Conservation (phyloP, 2,797 vertebrate species). For the Rhinoraja longicauda region DNA sequence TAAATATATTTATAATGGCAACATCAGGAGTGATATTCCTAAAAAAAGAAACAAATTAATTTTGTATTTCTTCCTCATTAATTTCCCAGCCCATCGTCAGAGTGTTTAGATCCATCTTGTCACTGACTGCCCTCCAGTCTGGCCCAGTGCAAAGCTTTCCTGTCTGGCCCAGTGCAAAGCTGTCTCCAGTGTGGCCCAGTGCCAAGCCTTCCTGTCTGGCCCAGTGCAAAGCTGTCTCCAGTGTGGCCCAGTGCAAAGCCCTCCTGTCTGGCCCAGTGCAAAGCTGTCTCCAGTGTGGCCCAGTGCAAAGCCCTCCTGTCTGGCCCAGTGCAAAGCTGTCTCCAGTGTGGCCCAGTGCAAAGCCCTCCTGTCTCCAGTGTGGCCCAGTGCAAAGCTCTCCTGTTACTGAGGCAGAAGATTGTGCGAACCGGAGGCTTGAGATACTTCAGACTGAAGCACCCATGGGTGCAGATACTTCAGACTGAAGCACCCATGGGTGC, state of each 20-base stretch:
- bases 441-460: neutral
- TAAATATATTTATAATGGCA: conserved; percentile 22
- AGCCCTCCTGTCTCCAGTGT: too few relatives aligned
- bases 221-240: too few relatives aligned
- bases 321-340: too few relatives aligned
- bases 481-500: neutral
- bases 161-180: too few relatives aligned
- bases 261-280: neutral
- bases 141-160: neutral
- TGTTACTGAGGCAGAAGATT: neutral
- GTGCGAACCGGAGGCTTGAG: neutral
- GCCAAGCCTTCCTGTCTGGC: conserved; percentile 7
- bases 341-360: neutral
- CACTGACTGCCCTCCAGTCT: neutral
- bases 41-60: neutral
- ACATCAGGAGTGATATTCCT: neutral
- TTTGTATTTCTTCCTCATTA: neutral
- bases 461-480: neutral
- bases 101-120: neutral
- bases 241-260: neutral
- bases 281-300: conserved; percentile 4
- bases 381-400: neutral
- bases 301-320: neutral
- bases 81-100: neutral
- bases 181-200: neutral